Percentiles rank a stretch among this genome's conserved stretches.
phyloP scores from a whole-genome alignment of 2,888 invertebrate species.

The Candidula unifasciata region DNA sequence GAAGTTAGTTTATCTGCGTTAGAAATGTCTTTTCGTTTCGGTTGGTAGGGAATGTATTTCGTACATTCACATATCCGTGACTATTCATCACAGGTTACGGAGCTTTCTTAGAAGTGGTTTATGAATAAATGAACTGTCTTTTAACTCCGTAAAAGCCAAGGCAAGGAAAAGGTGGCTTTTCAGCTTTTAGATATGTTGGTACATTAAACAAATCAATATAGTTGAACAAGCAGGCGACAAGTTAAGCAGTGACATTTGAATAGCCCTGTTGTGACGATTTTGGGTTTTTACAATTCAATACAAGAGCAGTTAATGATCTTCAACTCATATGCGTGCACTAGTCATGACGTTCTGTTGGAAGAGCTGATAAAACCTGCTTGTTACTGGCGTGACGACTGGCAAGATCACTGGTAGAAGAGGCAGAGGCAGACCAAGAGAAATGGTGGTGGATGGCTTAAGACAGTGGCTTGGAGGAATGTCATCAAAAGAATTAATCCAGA shows the following conservation, averaged over 20 bases:
- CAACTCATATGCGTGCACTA: neutral
- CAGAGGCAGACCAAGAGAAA: too few species aligned
- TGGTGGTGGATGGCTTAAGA: too few species aligned
- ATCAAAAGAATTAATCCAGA: too few species aligned
- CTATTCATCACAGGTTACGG: neutral
- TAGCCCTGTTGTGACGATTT: neutral
- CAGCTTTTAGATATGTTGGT: neutral
- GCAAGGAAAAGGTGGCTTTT: conserved; percentile 7
- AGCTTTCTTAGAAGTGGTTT: neutral
- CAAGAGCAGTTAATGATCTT: neutral
- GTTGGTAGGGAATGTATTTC: conserved; percentile 13
- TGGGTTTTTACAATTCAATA: neutral
- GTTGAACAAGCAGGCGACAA: neutral
- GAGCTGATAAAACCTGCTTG: neutral
- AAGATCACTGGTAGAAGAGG: too few species aligned
- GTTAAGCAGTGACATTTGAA: neutral
- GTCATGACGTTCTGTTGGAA: neutral
- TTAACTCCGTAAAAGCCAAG: neutral
- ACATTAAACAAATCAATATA: neutral
- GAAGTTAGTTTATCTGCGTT: neutral
- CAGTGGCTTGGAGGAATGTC: too few species aligned
- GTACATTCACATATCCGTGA: conserved; percentile 28
- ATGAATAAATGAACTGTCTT: conserved; percentile 24
- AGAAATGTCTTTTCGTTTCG: conserved; percentile 17
- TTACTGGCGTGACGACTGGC: too few species aligned